Percentiles rank a stretch among this genome's conserved stretches.
These are phyloP conservation scores for Artibeus lituratus DNA, from an alignment of 2,797 vertebrate species.

Conservation along the genomic window DNA sequence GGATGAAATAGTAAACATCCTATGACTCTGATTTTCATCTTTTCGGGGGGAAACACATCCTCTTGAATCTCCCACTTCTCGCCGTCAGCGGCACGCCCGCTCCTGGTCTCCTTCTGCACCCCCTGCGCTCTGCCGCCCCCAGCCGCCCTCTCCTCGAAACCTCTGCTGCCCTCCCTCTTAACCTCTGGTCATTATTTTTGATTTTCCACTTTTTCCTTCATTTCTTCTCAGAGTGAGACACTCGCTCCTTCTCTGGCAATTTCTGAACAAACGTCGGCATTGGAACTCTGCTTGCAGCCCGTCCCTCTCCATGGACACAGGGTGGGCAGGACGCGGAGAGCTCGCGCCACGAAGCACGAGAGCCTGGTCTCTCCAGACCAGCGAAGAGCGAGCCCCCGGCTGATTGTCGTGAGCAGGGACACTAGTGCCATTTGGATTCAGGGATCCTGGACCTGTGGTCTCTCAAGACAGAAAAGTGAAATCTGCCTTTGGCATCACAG, in stretches of 20 bases:
- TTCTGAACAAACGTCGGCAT: neutral
- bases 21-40: neutral
- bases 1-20: neutral
- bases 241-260: neutral
- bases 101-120: neutral
- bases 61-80: neutral
- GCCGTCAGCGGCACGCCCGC: too few species aligned
- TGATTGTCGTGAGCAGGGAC: constrained; percentile 30
- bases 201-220: neutral
- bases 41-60: neutral
- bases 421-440: neutral
- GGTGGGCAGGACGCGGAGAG: neutral
- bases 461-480: neutral
- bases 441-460: neutral
- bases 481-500: neutral
- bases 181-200: neutral
- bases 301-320: neutral
- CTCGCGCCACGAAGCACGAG: neutral
- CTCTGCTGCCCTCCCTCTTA: neutral
- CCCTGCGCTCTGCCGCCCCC: neutral
- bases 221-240: neutral
- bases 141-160: neutral
- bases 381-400: neutral
- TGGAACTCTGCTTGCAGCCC: neutral
- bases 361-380: neutral